Percentiles rank a stretch among this genome's conserved stretches.
Evolutionary conservation across 2,888 invertebrate genomes (phyloP).

Genomic region (Hedychridium roseum): DNA sequence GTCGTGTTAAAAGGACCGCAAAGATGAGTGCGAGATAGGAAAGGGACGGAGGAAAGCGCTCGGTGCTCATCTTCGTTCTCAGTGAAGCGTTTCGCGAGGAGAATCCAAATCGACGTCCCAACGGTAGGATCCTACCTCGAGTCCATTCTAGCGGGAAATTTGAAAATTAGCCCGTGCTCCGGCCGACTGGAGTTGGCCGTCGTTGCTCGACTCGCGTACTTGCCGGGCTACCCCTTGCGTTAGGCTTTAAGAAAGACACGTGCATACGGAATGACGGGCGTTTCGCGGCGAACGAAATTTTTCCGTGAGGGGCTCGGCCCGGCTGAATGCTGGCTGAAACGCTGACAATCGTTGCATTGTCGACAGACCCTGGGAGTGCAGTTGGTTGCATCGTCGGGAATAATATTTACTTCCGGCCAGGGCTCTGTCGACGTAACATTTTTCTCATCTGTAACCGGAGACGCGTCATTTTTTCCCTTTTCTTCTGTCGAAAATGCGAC

Average conservation of each 20-base stretch:
- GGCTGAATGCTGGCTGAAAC: slow-evolving; percentile 30
- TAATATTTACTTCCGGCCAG: slow-evolving; percentile 56
- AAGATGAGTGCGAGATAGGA: slow-evolving; percentile 29
- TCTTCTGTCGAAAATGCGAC: slow-evolving; percentile 14
- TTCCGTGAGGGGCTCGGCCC: slow-evolving; percentile 19
- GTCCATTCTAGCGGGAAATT: slow-evolving; percentile 30
- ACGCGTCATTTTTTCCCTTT: slow-evolving; percentile 17
- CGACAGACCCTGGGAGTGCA: slow-evolving; percentile 28
- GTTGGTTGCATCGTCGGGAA: slow-evolving; percentile 40
- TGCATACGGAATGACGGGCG: slow-evolving; percentile 8
- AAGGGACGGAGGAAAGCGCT: slow-evolving; percentile 18
- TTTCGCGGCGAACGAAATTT: slow-evolving; percentile 25
- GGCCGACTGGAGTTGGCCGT: too few relatives aligned
- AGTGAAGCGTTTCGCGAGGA: slow-evolving; percentile 34
- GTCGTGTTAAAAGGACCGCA: slow-evolving; percentile 29
- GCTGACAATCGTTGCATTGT: slow-evolving; percentile 52
- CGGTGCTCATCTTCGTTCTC: slow-evolving; percentile 25
- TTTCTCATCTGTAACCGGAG: slow-evolving; percentile 30
- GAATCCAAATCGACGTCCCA: slow-evolving; percentile 35
- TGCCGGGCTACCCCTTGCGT: too few relatives aligned
- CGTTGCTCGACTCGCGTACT: too few relatives aligned
- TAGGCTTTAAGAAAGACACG: too few relatives aligned
- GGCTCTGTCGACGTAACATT: slow-evolving; percentile 28
- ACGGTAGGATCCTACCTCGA: slow-evolving; percentile 26
- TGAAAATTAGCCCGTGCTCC: slow-evolving; percentile 30